These are phyloP conservation scores for Hyperoplus lanceolatus DNA, from an alignment of 2,797 vertebrate genomes.

Conservation along the genomic window DNA sequence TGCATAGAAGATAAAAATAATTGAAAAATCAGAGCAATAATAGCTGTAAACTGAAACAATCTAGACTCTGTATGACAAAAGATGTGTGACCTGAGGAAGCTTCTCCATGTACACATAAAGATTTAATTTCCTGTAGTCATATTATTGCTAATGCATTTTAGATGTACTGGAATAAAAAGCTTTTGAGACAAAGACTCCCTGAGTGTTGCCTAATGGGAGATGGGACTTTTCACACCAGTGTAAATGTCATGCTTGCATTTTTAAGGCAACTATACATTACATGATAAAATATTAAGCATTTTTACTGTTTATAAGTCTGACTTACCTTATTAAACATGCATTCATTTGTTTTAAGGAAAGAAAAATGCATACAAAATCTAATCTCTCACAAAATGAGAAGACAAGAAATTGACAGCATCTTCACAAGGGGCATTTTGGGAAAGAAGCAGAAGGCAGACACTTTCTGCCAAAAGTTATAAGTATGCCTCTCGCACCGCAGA, in stretches of 20 bases:
- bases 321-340: not conserved
- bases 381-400: conserved; percentile 4
- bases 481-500: conserved; percentile 43
- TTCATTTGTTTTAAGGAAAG: not conserved
- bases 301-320: conserved; percentile 14
- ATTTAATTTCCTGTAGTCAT: conserved; percentile 62
- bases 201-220: conserved; percentile 79
- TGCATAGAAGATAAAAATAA: conserved; percentile 19
- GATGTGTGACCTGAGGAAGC: conserved; percentile 48
- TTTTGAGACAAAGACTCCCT: conserved; percentile 50
- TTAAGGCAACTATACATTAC: conserved; percentile 55
- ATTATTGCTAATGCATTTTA: conserved; percentile 82
- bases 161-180: conserved; percentile 76
- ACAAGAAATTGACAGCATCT: not conserved
- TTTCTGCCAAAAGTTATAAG: conserved; percentile 31
- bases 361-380: not conserved
- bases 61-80: conserved; percentile 52
- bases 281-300: conserved; percentile 74
- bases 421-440: not conserved
- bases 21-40: conserved; percentile 8
- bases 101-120: conserved; percentile 57
- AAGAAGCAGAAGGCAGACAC: not conserved
- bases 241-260: conserved; percentile 67
- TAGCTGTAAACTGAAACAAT: conserved; percentile 14
- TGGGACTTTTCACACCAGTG: conserved; percentile 73